phyloP scores from a whole-genome alignment of 2,888 invertebrate species.

The Apamea monoglypha region DNA sequence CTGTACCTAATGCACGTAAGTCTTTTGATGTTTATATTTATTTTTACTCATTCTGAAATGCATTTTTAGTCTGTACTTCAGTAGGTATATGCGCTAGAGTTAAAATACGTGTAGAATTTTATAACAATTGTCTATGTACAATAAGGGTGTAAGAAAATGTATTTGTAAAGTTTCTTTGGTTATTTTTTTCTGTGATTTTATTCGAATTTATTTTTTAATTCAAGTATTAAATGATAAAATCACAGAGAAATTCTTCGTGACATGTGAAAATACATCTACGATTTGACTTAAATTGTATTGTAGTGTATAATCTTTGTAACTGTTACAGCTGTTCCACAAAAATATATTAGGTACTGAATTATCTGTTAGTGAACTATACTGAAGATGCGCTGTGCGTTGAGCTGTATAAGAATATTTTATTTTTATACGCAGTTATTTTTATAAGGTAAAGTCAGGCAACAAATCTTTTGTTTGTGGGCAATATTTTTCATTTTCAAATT shows the following conservation, averaged over 20 bases:
- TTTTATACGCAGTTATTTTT: constrained; percentile 49
- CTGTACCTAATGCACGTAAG: constrained; percentile 24
- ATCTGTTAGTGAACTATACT: background rate
- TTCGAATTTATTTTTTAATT: constrained; percentile 38
- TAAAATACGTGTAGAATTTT: constrained; percentile 42
- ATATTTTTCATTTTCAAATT: background rate
- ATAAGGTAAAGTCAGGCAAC: background rate
- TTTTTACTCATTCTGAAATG: constrained; percentile 58
- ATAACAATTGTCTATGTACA: constrained; percentile 47
- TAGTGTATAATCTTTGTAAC: background rate
- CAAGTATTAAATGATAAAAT: constrained; percentile 33
- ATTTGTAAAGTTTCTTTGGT: constrained; percentile 19
- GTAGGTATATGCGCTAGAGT: constrained; percentile 54
- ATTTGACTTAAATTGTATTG: constrained; percentile 30
- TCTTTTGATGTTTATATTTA: constrained; percentile 54
- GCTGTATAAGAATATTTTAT: constrained; percentile 43
- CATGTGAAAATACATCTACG: constrained; percentile 14
- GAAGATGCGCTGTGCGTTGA: no score
- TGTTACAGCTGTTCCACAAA: constrained; percentile 11
- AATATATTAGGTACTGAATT: constrained; percentile 29
- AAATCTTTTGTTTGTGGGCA: background rate
- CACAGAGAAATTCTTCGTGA: constrained; percentile 42
- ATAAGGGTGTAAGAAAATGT: constrained; percentile 27
- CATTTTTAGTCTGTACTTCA: constrained; percentile 62
- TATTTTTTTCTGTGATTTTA: constrained; percentile 47